Evolutionary conservation across 2,888 invertebrate species (phyloP), one percentile per base, ranked within the genome.

Genomic region (Synanthedon tipuliformis): DNA sequence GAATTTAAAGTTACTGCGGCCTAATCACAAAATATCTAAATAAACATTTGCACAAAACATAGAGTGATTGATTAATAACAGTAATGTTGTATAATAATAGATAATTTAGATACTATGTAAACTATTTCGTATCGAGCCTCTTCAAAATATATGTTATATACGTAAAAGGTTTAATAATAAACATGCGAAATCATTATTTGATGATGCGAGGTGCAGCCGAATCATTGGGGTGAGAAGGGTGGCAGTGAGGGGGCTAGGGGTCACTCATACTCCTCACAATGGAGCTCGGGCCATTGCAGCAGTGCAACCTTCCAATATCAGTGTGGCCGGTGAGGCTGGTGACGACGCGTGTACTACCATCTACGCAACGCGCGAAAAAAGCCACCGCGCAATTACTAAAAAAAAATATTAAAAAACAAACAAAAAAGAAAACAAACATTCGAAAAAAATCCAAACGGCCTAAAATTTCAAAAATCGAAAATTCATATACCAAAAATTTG

Each of bases 161-260:
- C 11, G 3, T 45, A 12, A 12, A 45, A n/a, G 8, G 45, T 84
- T 86, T 85, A 82, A 85, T 85, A 75, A 81, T 83, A 81, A 81
- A 81, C 78, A 78, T 74, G 74, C 74, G 75, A 83, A 85, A 87
- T 86, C 82, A 87, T 87, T 87, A 86, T 84, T 85, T 84, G 87
- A 87, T 86, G 87, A 87, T 85, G 71, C 75, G 78, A 72, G 82
- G 82, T 69, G 71, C 68, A 70, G 71, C 78, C 72, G 80, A 71
- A 69, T 76, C 76, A 77, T 77, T 73, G 78, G 81, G 71, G 71
- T 73, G 79, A 71, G 81, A 54, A 51, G 61, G 67, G 67, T 61
- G 60, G 60, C 53, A 51, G 60, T 49, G 23, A 50, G 67, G 71
- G 57, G 65, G 61, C 56, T 61, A 68, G 66, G 70, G 58, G 54